Conservation (phyloP, 2,113 vertebrate genomes). For the Mungos mungo region DNA sequence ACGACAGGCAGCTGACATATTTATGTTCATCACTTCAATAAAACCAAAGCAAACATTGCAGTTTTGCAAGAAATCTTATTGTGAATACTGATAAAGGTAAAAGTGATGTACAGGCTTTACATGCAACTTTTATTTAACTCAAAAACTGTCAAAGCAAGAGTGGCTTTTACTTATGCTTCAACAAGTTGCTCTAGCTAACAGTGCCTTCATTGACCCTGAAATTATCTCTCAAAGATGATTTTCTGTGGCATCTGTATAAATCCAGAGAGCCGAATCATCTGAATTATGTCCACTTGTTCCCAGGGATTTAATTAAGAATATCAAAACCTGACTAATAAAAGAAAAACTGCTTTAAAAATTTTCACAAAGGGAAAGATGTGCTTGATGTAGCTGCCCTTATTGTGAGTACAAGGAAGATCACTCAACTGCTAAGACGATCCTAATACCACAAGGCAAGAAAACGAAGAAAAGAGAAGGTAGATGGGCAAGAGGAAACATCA, state of each 20-base stretch:
- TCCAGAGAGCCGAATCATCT: conserved; percentile 70
- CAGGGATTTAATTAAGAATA: conserved; percentile 74
- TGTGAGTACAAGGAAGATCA: neutral
- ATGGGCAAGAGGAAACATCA: neutral
- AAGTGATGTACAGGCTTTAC: conserved; percentile 32
- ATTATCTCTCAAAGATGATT: conserved; percentile 73
- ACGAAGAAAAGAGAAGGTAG: rapidly evolving
- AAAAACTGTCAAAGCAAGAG: conserved; percentile 70
- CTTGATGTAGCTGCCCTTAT: neutral
- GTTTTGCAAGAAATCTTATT: conserved; percentile 29
- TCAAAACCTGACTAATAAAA: neutral
- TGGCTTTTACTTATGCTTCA: conserved; percentile 51
- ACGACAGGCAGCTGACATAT: conserved; percentile 6
- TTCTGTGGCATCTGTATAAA: conserved; percentile 74
- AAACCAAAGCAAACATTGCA: conserved; percentile 55
- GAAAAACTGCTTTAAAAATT: neutral
- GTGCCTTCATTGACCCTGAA: conserved; percentile 72
- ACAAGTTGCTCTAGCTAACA: conserved; percentile 58
- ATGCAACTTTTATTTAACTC: conserved; percentile 63
- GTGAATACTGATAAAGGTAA: conserved; percentile 61
- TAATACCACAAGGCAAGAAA: neutral
- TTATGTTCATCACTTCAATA: conserved; percentile 38
- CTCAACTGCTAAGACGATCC: neutral
- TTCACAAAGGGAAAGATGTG: neutral
- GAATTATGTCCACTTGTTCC: conserved; percentile 57